phyloP scores from a whole-genome alignment of 2,888 invertebrate genomes.

The Operophtera brumata region DNA sequence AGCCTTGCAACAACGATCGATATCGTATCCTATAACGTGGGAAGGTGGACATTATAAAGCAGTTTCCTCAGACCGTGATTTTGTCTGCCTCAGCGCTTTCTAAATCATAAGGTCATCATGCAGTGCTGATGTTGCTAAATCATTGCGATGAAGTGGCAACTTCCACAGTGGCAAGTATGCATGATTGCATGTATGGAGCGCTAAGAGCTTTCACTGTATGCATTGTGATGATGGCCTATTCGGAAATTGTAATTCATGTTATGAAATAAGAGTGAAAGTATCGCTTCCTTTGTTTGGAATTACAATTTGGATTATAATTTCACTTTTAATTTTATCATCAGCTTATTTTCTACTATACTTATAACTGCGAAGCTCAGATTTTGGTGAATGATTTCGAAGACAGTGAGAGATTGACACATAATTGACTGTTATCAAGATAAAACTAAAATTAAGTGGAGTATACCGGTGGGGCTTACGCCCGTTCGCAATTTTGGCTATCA shows the following conservation, averaged over 20 bases:
- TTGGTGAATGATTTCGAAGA: too few species aligned
- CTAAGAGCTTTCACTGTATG: constrained; percentile 40
- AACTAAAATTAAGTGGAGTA: too few species aligned
- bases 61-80: constrained; percentile 25
- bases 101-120: constrained; percentile 40
- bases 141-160: constrained; percentile 42
- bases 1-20: constrained; percentile 70
- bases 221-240: constrained; percentile 13
- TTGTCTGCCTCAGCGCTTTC: constrained; percentile 38
- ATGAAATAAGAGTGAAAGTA: constrained; percentile 31
- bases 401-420: too few species aligned
- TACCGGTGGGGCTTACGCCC: too few species aligned
- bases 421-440: too few species aligned
- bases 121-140: constrained; percentile 44
- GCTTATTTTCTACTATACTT: too few species aligned
- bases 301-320: constrained; percentile 10
- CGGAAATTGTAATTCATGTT: constrained; percentile 24
- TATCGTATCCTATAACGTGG: constrained; percentile 66
- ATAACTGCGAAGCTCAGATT: too few species aligned
- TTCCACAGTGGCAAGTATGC: too few species aligned
- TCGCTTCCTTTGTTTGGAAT: constrained; percentile 10
- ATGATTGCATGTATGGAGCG: constrained; percentile 18
- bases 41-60: constrained; percentile 39
- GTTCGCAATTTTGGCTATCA: too few species aligned
- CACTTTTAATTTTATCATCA: not conserved